Conservation (phyloP, 2,888 invertebrate genomes). For the Rosalia funebris region DNA sequence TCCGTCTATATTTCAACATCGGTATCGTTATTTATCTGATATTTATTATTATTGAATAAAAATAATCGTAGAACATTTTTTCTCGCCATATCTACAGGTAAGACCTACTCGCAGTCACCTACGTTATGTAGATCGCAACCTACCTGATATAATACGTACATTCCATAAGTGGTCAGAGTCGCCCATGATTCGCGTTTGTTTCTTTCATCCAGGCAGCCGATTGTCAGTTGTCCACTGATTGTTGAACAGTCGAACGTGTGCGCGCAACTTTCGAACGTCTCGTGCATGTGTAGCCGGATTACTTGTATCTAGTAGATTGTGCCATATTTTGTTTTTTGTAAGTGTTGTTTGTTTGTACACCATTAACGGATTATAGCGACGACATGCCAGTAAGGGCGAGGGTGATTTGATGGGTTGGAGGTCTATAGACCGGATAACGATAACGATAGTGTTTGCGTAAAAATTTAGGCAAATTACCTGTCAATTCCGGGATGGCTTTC, state of each 20-base stretch:
- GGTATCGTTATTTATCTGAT: no score
- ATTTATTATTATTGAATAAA: no score
- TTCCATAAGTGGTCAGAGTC: slow-evolving; percentile 53
- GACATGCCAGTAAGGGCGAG: slow-evolving; percentile 1
- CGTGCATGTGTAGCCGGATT: slow-evolving; percentile 11
- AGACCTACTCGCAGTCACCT: slow-evolving; percentile 34
- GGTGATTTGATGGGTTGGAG: not conserved
- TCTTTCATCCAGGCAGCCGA: slow-evolving; percentile 41
- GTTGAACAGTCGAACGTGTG: slow-evolving; percentile 47
- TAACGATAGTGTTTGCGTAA: not conserved
- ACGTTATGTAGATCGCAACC: slow-evolving; percentile 45
- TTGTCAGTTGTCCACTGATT: slow-evolving; percentile 56
- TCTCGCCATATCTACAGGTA: not conserved
- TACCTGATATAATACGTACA: slow-evolving; percentile 48
- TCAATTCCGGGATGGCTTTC: not conserved
- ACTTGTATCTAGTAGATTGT: not conserved
- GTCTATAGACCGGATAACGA: not conserved
- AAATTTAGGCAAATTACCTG: slow-evolving; percentile 1
- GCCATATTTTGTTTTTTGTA: slow-evolving; percentile 22
- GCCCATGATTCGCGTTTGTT: slow-evolving; percentile 48
- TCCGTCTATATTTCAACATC: no score
- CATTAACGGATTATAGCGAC: slow-evolving; percentile 16
- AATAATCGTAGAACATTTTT: slow-evolving; percentile 17
- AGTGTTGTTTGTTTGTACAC: slow-evolving; percentile 22
- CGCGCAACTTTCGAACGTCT: slow-evolving; percentile 38